Evolutionary conservation across 2,888 invertebrate species (phyloP).

Genomic region (Eupeodes latifasciatus): DNA sequence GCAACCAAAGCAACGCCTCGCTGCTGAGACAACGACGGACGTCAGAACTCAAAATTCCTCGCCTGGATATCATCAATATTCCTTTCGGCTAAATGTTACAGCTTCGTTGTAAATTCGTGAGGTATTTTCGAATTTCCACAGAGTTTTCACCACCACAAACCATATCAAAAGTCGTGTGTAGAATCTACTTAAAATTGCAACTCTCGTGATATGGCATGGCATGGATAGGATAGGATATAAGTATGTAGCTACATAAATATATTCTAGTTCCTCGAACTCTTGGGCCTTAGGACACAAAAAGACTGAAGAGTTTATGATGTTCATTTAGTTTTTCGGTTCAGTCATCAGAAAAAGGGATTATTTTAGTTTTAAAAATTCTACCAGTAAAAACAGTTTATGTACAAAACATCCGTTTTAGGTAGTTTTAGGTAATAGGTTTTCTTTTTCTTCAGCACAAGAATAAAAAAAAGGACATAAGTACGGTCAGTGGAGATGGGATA

Average conservation of each 20-base stretch:
- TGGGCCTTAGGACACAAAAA: not conserved
- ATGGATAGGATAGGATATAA: no score
- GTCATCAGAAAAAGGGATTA: slow-evolving; percentile 26
- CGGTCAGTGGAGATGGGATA: not conserved
- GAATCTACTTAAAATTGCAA: slow-evolving; percentile 48
- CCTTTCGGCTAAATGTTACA: slow-evolving; percentile 40
- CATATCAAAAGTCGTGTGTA: slow-evolving; percentile 56
- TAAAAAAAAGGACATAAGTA: not conserved
- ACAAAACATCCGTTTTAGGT: not conserved
- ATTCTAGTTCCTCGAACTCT: not conserved
- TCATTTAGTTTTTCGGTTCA: slow-evolving; percentile 8
- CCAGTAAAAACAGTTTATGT: not conserved
- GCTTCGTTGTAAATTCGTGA: slow-evolving; percentile 62
- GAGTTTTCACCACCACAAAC: slow-evolving; percentile 5
- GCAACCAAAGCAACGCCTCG: not conserved
- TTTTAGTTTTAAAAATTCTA: not conserved
- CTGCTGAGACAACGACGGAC: not conserved
- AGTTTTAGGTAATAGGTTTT: not conserved
- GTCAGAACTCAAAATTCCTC: slow-evolving; percentile 5
- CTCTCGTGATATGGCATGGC: not conserved
- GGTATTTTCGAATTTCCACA: slow-evolving; percentile 52
- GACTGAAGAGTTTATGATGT: slow-evolving; percentile 35
- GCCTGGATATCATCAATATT: slow-evolving; percentile 66
- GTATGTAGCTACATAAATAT: not conserved
- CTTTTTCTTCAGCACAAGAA: no score